Base-by-base conservation (phyloP, 2,113 vertebrate genomes). In the Epinephelus lanceolatus region DNA sequence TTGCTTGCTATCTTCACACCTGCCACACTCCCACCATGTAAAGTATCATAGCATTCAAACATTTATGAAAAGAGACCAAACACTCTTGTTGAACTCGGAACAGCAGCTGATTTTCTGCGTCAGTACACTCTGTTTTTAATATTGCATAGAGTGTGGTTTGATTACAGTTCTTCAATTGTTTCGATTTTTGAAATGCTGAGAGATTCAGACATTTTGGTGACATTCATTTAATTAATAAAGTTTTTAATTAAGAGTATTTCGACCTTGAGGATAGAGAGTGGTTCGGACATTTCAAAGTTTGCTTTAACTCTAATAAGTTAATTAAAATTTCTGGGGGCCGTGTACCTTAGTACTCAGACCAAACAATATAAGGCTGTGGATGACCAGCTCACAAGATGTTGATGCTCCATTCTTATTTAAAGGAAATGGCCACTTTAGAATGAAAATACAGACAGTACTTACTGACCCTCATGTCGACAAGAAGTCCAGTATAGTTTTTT, bases 1-100 rank as follows among this genome's bases (percentile, higher is more conserved):
- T 90, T 89, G 59, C 67, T 69, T 60, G 74, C 74, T 47, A 86
- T 57, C 77, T 79, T 78, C 83, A 76, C 90, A 91, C 81, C 81
- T 89, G 83, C 84, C 80, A 66, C 42, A 56, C 71, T 78, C 84
- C 79, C 75, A 78, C 71, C 63, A 57, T 81, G 73, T 59, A 53
- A 79, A 72, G 73, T 73, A 71, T 71, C 81, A 76, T 30, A 57
- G 42, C 76, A 78, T 49, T 75, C 71, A 74, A 83, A 84, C 66
- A 84, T 82, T 74, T 76, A 51, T 27, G 3, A 59, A 69, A 66
- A 77, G 42, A 68, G 27, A 71, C 12, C 62, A 49, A 77, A 71
- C 33, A 51, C 33, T 47, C 23, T 23, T 42, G 52, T 40, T 81
- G 37, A 37, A 67, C 63, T 51, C 11, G 18, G 37, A 70, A 33